Percentiles rank a stretch among this genome's conserved stretches.
phyloP scores from a whole-genome alignment of 53 echinoderm and acorn worm genomes.

The Zoroaster sp. region DNA sequence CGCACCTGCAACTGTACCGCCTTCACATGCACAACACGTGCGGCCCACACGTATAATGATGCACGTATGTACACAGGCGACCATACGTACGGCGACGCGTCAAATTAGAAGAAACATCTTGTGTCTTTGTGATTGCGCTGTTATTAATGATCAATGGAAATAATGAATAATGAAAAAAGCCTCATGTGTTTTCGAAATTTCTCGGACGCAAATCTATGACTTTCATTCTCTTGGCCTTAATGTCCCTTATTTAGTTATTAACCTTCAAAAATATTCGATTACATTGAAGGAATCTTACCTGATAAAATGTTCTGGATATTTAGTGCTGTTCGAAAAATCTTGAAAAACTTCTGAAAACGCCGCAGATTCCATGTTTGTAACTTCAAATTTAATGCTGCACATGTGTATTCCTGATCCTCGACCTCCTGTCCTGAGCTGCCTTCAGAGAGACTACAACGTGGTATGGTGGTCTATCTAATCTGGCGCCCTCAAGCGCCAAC shows the following conservation, averaged over 20 bases:
- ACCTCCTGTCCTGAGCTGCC: background rate
- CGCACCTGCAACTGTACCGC: no score
- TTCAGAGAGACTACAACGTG: background rate
- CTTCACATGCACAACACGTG: no score
- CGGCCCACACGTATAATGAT: no score
- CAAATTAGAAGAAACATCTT: no score
- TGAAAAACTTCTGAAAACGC: background rate
- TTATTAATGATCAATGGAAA: no score
- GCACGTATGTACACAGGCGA: no score
- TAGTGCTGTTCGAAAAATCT: constrained; percentile 38
- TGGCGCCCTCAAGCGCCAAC: background rate
- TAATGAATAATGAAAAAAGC: background rate
- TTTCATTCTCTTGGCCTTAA: no score
- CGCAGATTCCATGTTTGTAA: background rate
- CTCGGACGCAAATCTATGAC: background rate
- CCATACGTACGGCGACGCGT: no score
- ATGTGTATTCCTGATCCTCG: no score
- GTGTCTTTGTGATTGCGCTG: no score
- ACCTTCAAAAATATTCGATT: background rate
- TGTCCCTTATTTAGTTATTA: background rate
- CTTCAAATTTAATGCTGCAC: no score
- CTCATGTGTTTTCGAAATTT: background rate
- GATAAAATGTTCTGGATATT: constrained; percentile 50
- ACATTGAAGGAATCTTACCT: constrained; percentile 1
- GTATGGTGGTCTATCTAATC: background rate